phyloP scores from a whole-genome alignment of 2,797 vertebrate genomes.

The Lycodopsis pacificus region DNA sequence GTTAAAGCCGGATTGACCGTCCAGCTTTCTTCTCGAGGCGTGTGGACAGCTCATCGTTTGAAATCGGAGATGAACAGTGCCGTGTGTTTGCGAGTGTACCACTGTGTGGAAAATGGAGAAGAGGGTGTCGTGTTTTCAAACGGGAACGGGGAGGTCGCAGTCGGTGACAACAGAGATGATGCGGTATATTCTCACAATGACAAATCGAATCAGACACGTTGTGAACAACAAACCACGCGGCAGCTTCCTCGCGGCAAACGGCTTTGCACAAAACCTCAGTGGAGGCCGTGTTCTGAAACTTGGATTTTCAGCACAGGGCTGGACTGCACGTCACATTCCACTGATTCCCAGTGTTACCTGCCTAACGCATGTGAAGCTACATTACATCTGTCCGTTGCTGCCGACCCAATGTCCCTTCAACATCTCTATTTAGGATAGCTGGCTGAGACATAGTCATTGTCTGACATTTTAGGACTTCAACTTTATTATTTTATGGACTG shows the following conservation, averaged over 20 bases:
- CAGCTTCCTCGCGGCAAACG: conserved; percentile 11
- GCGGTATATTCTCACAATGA: conserved; percentile 9
- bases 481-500: neutral
- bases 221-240: conserved; percentile 29
- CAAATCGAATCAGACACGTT: conserved; percentile 28
- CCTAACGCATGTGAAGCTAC: neutral
- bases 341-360: conserved; percentile 8
- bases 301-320: neutral
- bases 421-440: conserved; percentile 14
- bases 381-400: conserved; percentile 17
- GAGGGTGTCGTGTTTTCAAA: conserved; percentile 9
- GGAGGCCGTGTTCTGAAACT: neutral
- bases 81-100: neutral
- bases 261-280: conserved; percentile 17
- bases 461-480: neutral
- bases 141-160: conserved; percentile 14
- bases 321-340: neutral
- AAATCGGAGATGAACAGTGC: neutral
- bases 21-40: neutral
- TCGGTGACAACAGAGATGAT: conserved; percentile 10
- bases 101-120: conserved; percentile 22
- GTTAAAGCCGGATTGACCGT: neutral
- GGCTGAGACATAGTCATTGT: neutral
- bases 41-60: conserved; percentile 2
- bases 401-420: conserved; percentile 12